Evolutionary conservation across 2,888 invertebrate genomes (phyloP).

Genomic region (Metellina segmentata): DNA sequence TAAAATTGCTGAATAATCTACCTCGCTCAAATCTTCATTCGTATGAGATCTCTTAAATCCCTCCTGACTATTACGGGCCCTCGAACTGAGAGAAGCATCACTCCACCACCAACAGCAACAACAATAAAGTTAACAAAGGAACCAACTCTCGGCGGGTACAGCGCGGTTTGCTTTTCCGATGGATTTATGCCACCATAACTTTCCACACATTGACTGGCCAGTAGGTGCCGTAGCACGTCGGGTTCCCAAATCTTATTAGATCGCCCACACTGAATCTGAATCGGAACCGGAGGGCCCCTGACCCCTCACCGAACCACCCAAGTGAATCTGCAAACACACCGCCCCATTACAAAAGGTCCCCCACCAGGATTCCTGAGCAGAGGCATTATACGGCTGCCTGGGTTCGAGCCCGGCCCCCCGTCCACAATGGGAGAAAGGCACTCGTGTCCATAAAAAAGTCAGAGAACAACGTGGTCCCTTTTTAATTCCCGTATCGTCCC

Average conservation of each 20-base stretch:
- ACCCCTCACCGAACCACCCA: slow-evolving; percentile 34
- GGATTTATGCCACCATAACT: neutral
- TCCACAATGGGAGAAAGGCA: neutral
- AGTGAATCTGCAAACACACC: slow-evolving; percentile 49
- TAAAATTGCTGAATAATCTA: too few species aligned
- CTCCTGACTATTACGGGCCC: too few species aligned
- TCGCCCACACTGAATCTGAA: too few species aligned
- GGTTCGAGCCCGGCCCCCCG: neutral
- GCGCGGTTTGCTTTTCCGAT: neutral
- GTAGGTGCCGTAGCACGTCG: neutral
- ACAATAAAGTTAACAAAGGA: neutral
- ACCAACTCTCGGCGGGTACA: neutral
- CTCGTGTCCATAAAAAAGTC: slow-evolving; percentile 40
- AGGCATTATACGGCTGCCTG: slow-evolving; percentile 40
- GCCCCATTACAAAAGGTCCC: slow-evolving; percentile 48
- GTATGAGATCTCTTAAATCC: too few species aligned
- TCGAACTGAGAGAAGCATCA: too few species aligned
- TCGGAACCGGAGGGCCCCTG: neutral
- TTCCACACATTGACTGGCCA: neutral
- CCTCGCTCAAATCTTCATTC: too few species aligned
- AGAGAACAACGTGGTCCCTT: slow-evolving; percentile 59
- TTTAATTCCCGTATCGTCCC: slow-evolving; percentile 43
- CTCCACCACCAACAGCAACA: too few species aligned
- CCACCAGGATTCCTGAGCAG: slow-evolving; percentile 10
- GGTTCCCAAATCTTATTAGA: too few species aligned